A percentile compares a stretch with the other conserved stretches of the same genome.
These are phyloP conservation scores for Rhimphoctona megacephalus DNA, from an alignment of 2,888 invertebrate species.

Conservation along the genomic window DNA sequence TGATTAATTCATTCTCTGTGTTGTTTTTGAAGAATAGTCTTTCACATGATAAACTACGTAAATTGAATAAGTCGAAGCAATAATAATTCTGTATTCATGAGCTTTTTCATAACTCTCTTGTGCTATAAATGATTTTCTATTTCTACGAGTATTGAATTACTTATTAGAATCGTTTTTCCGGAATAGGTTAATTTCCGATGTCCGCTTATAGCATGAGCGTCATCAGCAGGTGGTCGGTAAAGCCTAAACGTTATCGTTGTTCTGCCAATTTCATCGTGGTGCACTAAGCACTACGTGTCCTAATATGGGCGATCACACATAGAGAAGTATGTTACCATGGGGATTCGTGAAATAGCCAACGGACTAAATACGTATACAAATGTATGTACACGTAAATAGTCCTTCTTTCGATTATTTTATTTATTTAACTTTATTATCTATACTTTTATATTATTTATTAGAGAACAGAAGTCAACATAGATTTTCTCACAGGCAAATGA, in stretches of 20 bases:
- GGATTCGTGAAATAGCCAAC: constrained; percentile 73
- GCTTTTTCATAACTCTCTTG: not conserved
- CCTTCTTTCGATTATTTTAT: not conserved
- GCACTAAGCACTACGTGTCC: constrained; percentile 65
- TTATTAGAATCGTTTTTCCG: constrained; percentile 39
- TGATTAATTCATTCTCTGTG: not conserved
- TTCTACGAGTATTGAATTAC: constrained; percentile 11
- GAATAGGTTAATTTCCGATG: constrained; percentile 58
- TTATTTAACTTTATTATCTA: not conserved
- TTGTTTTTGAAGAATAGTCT: not conserved
- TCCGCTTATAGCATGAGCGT: constrained; percentile 26
- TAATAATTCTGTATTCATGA: not conserved
- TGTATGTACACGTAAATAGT: constrained; percentile 48
- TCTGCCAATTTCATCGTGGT: constrained; percentile 77
- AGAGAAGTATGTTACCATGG: constrained; percentile 73
- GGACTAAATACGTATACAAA: not conserved
- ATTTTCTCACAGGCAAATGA: too few relatives aligned
- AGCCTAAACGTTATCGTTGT: constrained; percentile 69
- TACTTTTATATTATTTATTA: not conserved
- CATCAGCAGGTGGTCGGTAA: constrained; percentile 70
- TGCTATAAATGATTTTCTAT: not conserved
- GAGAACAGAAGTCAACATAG: too few relatives aligned
- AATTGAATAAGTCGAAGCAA: not conserved
- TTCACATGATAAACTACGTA: not conserved
- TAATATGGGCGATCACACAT: constrained; percentile 74